Evolutionary conservation across 2,888 invertebrate species (phyloP).

Genomic region (Geophilus truncorum): DNA sequence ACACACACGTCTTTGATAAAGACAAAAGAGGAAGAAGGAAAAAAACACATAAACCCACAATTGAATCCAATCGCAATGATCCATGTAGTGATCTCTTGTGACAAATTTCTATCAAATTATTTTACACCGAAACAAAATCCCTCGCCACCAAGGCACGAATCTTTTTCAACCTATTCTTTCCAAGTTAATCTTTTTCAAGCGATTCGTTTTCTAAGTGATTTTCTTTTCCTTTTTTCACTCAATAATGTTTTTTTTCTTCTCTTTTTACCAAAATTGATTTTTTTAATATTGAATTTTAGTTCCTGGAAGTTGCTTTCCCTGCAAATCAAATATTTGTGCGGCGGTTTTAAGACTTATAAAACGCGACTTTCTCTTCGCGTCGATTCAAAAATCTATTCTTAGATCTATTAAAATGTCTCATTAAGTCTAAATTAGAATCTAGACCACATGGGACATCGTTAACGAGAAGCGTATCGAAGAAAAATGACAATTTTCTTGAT

Average conservation of each 20-base stretch:
- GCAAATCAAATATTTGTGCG: neutral
- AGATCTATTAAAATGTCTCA: neutral
- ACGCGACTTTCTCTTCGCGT: neutral
- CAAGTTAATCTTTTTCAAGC: neutral
- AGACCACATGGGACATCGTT: neutral
- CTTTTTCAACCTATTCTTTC: neutral
- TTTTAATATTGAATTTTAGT: too few species aligned
- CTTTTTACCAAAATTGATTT: neutral
- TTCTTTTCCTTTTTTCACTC: neutral
- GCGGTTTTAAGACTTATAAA: neutral
- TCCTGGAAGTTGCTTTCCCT: too few species aligned
- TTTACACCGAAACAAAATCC: neutral
- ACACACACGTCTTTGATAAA: neutral
- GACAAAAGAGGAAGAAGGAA: neutral
- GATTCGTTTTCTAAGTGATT: neutral
- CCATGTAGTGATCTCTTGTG: neutral
- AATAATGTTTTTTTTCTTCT: neutral
- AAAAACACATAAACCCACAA: neutral
- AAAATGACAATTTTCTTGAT: neutral
- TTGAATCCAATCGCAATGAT: neutral
- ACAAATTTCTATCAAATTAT: neutral
- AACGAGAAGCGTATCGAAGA: neutral
- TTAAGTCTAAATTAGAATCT: neutral
- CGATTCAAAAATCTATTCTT: neutral
- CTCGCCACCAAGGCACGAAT: neutral